phyloP scores from a whole-genome alignment of 2,113 vertebrate genomes.

The Labrus mixtus region DNA sequence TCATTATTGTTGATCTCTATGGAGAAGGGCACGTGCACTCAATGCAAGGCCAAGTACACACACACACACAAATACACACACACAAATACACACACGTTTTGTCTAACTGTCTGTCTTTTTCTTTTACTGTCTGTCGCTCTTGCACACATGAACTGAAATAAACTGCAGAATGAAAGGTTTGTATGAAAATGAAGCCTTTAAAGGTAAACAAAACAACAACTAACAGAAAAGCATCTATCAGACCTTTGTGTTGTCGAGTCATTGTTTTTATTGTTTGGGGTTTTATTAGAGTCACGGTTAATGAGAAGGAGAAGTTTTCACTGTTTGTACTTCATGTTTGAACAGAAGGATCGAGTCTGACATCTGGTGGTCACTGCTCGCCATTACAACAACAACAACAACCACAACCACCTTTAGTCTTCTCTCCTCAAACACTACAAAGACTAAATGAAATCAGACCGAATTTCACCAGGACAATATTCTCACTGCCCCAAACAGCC shows the following conservation, averaged over 20 bases:
- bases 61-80: constrained; percentile 3
- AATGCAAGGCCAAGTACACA: neutral
- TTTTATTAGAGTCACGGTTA: neutral
- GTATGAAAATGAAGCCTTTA: neutral
- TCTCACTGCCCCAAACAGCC: no score
- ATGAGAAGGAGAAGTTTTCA: neutral
- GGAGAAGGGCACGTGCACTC: neutral
- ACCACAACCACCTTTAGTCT: constrained; percentile 3
- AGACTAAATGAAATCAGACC: no score
- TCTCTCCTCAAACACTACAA: no score
- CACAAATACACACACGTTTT: constrained; percentile 4
- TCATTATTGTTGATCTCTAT: constrained; percentile 10
- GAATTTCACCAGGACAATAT: no score
- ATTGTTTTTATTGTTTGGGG: neutral
- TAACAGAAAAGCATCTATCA: neutral
- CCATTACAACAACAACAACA: constrained; percentile 51
- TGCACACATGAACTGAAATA: neutral
- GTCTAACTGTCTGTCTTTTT: neutral
- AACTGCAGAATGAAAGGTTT: neutral
- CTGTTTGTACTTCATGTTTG: constrained; percentile 4
- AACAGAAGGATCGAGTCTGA: constrained; percentile 33
- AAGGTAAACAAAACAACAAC: neutral
- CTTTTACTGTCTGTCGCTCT: neutral
- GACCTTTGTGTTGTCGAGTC: neutral
- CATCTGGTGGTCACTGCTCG: constrained; percentile 58